Evolutionary conservation across 2,888 invertebrate genomes (phyloP).

Genomic region (Anthrax anthrax): DNA sequence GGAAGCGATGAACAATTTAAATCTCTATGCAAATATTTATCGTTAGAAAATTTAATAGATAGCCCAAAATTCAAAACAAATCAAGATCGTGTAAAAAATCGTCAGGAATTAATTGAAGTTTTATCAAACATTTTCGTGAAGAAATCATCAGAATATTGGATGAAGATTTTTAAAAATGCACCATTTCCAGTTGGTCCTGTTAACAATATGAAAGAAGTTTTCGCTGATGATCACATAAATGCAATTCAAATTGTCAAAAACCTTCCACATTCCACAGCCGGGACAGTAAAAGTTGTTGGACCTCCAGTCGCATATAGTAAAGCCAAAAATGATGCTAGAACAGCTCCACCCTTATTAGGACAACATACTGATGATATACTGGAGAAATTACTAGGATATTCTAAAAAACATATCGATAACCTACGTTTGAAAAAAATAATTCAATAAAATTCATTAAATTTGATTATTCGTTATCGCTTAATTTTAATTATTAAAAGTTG

Average conservation of each 20-base stretch:
- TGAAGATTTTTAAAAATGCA: slow-evolving; percentile 49
- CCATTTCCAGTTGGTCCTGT: slow-evolving; percentile 83
- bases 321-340: slow-evolving; percentile 51
- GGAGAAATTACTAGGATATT: slow-evolving; percentile 47
- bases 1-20: slow-evolving; percentile 73
- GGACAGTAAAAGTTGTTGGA: slow-evolving; percentile 61
- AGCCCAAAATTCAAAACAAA: slow-evolving; percentile 60
- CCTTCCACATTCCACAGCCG: slow-evolving; percentile 52
- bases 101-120: slow-evolving; percentile 49
- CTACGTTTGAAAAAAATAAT: slow-evolving; percentile 22
- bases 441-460: slow-evolving; percentile 15
- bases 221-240: slow-evolving; percentile 74
- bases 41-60: slow-evolving; percentile 42
- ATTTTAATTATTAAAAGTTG: neutral
- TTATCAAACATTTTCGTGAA: slow-evolving; percentile 44
- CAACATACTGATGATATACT: slow-evolving; percentile 75
- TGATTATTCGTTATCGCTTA: neutral
- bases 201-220: slow-evolving; percentile 72
- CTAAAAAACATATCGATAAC: slow-evolving; percentile 41
- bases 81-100: slow-evolving; percentile 56
- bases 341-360: slow-evolving; percentile 71
- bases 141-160: slow-evolving; percentile 64
- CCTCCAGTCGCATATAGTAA: slow-evolving; percentile 74
- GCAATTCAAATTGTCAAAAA: slow-evolving; percentile 57
- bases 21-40: slow-evolving; percentile 52